Base-by-base conservation (phyloP, 2,888 invertebrate species). In the Aphelenchoides bicaudatus region DNA sequence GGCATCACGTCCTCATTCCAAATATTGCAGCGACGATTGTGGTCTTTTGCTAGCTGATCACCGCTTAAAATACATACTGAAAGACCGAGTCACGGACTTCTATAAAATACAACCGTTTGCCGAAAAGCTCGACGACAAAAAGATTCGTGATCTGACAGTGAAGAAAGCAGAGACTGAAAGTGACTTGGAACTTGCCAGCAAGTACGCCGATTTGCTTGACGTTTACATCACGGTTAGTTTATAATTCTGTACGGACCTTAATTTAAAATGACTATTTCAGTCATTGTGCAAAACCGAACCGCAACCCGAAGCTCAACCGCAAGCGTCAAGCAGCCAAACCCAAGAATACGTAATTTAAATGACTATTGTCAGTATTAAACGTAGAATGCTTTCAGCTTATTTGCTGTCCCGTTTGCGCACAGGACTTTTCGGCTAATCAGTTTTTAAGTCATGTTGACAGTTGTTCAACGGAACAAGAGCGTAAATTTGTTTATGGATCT, bases 1-100 rank as follows among this genome's bases (percentile, higher is more conserved):
- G 59, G 86, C 87, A 34, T 88, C 93, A 0, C 83, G 87, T 0
- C 29, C 48, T 1, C 48, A 39, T n/a, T 68, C 70, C n/a, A 69
- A 66, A 39, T 70, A 70, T 56, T 70, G 70, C 56, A 63, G 61
- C 6, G 64, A 71, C 28, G 53, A 55, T 8, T 70, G 70, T 29
- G 70, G 70, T 21, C 21, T 66, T 31, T 58, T 46, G 13, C 19
- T 63, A 61, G 68, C 68, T 16, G 59, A 59, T 51, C 28, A n/a
- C 4, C 58, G 67, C 8, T 39, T 67, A 23, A 13, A 29, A 19
- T 13, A 34, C 38, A 43, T 61, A 8, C 53, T 67, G 25, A 63
- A 66, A 5, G 52, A 61, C 19, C 53, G 58, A 13, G 34, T 65
- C 34, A 29, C 29, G n/a, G 59, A 53, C 27, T 67, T 54, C 49